Percentiles rank a stretch among this genome's conserved stretches.
These are phyloP conservation scores for Turritopsis rubra DNA, from an alignment of 30 jellyfish, hydroid and myxozoan genomes.

Conservation along the genomic window DNA sequence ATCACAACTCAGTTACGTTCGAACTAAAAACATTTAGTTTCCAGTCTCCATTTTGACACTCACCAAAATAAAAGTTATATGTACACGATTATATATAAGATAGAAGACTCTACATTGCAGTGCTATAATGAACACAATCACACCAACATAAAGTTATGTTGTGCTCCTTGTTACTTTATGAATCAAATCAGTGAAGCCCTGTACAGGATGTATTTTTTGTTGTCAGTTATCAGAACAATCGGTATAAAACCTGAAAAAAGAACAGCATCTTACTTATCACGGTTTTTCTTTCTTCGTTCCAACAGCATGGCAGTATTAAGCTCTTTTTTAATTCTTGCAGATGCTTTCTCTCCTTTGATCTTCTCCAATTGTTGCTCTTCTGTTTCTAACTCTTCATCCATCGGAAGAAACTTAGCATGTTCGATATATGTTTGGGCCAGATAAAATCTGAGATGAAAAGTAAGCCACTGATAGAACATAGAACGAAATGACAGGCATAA, in stretches of 20 bases:
- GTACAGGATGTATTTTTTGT: too few species aligned
- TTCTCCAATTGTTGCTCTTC: conserved; percentile 50
- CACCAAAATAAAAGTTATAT: too few species aligned
- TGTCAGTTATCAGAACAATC: too few species aligned
- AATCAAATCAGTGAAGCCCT: too few species aligned
- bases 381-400: conserved; percentile 58
- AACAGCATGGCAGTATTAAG: conserved; percentile 45
- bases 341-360: conserved; percentile 67
- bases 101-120: too few species aligned
- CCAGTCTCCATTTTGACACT: too few species aligned
- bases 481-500: background rate
- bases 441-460: conserved; percentile 57
- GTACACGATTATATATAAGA: too few species aligned
- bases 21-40: too few species aligned
- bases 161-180: too few species aligned
- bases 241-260: background rate
- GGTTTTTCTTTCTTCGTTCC: conserved; percentile 50
- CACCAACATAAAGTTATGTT: too few species aligned
- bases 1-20: too few species aligned
- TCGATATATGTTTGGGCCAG: conserved; percentile 90
- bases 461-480: background rate
- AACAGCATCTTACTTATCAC: conserved; percentile 55
- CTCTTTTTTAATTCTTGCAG: conserved; percentile 74
- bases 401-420: conserved; percentile 90
- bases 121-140: too few species aligned